Base-by-base conservation (phyloP, 30 jellyfish, hydroid and myxozoan species). In the Turritopsis rubra region DNA sequence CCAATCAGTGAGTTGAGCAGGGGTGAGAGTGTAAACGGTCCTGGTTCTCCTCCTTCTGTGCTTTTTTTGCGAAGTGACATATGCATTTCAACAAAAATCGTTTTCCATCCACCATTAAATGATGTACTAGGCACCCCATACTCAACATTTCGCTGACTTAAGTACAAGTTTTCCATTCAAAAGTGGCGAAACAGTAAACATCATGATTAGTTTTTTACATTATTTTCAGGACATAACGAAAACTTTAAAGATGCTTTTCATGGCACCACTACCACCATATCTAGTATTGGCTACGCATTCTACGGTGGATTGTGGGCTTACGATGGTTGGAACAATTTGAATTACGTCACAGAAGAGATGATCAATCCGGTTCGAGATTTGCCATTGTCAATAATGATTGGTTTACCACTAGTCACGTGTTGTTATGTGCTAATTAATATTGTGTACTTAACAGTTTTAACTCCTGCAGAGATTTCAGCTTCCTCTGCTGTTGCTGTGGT, bases 271-370 rank as follows among this genome's bases (percentile, higher is more conserved):
- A 83, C 90, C 21, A 8, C 52, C 54, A 19, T 83, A 31, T 83
- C 90, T 1, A 54, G 79, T 54, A 83, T 83, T 28, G 90, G 90
- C 16, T 83, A 83, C 60, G 90, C 90, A 16, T 83, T 83, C 23
- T 83, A 72, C 54, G 90, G 90, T 71, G 90, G 90, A 7, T 83
- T 83, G 25, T 83, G 90, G 90, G 90, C 90, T 0, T 83, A 83
- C 54, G 90, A 83, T 72, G 90, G 90, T 21, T 83, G 90, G 90
- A 83, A 83, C 28, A 83, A 83, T 25, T 66, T 83, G 29, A 83
- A 83, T 52, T 83, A 54, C 71, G 90, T 74, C 28, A 74, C 88
- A 0, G 90, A 83, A 72, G 90, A 83, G 27, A n/a, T 83, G n/a
- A 75, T 28, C 53, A 83, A 83, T 75, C 90, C 90, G 1, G 28